Conservation (phyloP, 2,888 invertebrate genomes). For the Amphipyra berbera region DNA sequence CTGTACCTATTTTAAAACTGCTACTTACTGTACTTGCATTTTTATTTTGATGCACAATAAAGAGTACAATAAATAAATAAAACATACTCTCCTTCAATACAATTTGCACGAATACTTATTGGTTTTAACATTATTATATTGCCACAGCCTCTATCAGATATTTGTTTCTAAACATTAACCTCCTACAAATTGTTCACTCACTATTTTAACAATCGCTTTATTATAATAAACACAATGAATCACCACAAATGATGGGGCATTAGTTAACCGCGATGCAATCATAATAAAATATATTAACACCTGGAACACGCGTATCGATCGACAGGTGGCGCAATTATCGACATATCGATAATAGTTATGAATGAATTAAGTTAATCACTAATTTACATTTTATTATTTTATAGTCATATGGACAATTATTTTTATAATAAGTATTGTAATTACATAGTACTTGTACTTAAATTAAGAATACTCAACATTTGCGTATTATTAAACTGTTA, state of each 20-base stretch:
- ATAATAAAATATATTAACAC: constrained; percentile 59
- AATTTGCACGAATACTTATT: too few species aligned
- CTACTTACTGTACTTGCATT: too few species aligned
- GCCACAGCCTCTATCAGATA: too few species aligned
- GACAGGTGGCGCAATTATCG: constrained; percentile 64
- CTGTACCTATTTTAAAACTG: too few species aligned
- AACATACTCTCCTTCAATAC: too few species aligned
- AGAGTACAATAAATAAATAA: too few species aligned
- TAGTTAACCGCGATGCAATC: constrained; percentile 29
- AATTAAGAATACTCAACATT: too few species aligned
- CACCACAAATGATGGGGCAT: constrained; percentile 31
- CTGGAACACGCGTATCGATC: constrained; percentile 65
- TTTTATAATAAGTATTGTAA: too few species aligned
- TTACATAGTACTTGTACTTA: too few species aligned
- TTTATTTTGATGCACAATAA: too few species aligned
- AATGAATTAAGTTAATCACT: constrained; percentile 30
- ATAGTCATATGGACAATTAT: background rate
- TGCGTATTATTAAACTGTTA: too few species aligned
- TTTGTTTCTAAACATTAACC: background rate
- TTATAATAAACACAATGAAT: constrained; percentile 42
- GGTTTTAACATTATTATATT: too few species aligned
- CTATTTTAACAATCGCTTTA: constrained; percentile 14
- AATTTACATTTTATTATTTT: constrained; percentile 20
- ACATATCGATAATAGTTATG: constrained; percentile 40
- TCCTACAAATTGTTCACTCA: background rate